Base-by-base conservation (phyloP, 2,797 vertebrate species). In the Bovichtus variegatus region DNA sequence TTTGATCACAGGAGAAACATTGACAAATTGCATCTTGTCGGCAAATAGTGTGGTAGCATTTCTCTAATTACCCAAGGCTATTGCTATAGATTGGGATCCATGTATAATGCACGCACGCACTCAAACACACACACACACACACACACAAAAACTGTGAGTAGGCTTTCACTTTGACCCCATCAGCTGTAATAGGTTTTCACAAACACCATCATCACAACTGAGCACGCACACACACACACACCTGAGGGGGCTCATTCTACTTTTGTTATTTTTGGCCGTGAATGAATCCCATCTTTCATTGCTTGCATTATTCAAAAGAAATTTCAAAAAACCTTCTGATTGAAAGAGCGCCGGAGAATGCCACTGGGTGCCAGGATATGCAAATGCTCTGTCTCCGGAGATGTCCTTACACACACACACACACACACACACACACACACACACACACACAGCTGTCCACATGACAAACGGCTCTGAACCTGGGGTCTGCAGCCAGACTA, bases 21-120 rank as follows among this genome's bases (percentile, higher is more conserved):
- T 90, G 89, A 91, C 80, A 84, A 87, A 87, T 80, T 84, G 70
- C 72, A 69, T 81, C 47, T 76, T 88, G 80, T 71, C 29, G 66
- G 74, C 53, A 81, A 87, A 87, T 46, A 64, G 79, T 44, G 59
- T 46, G 76, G 77, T 61, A 60, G 74, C 68, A 82, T 87, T 92
- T 90, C 88, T 87, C 72, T 85, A 89, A 91, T 87, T 88, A 89
- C 77, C 82, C 53, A 10, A 64, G 64, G 75, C 82, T 62, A 87
- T 87, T 61, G 59, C 43, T 62, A 72, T 57, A 83, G 78, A 87
- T 83, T 54, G 67, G 67, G 60, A 82, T 47, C 74, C 78, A 80
- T 89, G 67, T 72, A 73, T 83, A 79, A 86, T 83, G 57, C 54
- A 54, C 58, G 76, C 43, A 44, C 38, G 60, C 78, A 51, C 9